Base-by-base conservation (phyloP, 2,113 vertebrate genomes). In the Phodopus roborovskii region DNA sequence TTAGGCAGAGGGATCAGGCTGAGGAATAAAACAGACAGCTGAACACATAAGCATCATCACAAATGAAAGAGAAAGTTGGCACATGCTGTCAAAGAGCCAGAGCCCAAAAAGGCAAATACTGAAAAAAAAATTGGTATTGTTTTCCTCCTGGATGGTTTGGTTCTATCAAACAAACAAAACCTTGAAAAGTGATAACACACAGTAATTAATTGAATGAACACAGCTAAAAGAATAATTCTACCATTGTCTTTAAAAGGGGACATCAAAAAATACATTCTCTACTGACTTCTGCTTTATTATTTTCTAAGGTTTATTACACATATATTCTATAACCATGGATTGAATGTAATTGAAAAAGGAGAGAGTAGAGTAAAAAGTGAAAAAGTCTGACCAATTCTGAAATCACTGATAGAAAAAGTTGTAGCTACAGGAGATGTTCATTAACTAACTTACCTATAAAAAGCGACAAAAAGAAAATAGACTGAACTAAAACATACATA, bases 321-420 rank as follows among this genome's bases (percentile, higher is more conserved):
- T 75, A 8, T 60, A 15, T 92, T 91, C 30, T 71, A 1, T 42
- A 96, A 68, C 89, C 13, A 66, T 74, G 85, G 85, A 62, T 33
- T 78, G 81, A 91, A 75, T 53, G 96, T 78, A 88, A 71, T 39
- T 60, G 36, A 78, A 78, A 24, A 24, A n/a, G 83, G 33, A 68
- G 33, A 71, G 3, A 19, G 16, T 48, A 79, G 24, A 17, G 16
- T n/a, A 85, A 77, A 92, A n/a, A 28, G 4, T 83, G 81, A 73
- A 16, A 75, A 48, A 33, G 16, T 88, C 75, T 81, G 75, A n/a
- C 78, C 71, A 94, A 90, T 93, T 88, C 50, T 88, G 48, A 92
- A 93, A 50, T 87, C 74, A 78, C 22, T 28, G 6, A 48, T 17
- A 56, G 16, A 86, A 87, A 90, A 62, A 71, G 1, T 26, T 75